Conservation (phyloP, 2,113 vertebrate genomes). For the Excalfactoria chinensis region DNA sequence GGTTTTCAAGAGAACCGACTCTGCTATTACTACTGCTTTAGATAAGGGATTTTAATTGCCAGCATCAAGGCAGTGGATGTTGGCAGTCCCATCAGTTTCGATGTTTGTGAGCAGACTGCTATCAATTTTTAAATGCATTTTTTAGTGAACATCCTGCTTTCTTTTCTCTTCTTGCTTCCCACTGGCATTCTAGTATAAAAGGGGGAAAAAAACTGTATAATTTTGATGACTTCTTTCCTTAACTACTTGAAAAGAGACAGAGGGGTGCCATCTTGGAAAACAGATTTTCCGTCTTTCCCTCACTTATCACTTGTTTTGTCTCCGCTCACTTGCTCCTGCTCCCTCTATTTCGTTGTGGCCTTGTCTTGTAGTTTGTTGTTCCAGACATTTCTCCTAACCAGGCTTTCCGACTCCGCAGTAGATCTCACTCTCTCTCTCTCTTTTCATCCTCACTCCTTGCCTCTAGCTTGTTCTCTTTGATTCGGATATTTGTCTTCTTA, state of each 20-base stretch:
- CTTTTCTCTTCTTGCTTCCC: not conserved
- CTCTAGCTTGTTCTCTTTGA: not conserved
- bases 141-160: not conserved
- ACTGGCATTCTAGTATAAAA: not conserved
- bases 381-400: not conserved
- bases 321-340: not conserved
- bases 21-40: not conserved
- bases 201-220: not conserved
- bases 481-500: not conserved
- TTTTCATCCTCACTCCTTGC: not conserved
- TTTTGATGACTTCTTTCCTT: not conserved
- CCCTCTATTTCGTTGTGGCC: not conserved
- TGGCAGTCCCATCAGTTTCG: not conserved
- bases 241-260: not conserved
- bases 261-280: not conserved
- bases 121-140: not conserved
- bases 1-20: not conserved
- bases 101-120: not conserved
- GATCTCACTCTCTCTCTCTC: not conserved
- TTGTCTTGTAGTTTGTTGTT: not conserved
- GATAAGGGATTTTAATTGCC: not conserved
- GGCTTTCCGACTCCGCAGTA: not conserved
- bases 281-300: not conserved
- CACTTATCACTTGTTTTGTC: not conserved
- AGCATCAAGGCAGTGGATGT: not conserved